Base-by-base conservation (phyloP, 2,113 vertebrate species). In the Pygoscelis adeliae region DNA sequence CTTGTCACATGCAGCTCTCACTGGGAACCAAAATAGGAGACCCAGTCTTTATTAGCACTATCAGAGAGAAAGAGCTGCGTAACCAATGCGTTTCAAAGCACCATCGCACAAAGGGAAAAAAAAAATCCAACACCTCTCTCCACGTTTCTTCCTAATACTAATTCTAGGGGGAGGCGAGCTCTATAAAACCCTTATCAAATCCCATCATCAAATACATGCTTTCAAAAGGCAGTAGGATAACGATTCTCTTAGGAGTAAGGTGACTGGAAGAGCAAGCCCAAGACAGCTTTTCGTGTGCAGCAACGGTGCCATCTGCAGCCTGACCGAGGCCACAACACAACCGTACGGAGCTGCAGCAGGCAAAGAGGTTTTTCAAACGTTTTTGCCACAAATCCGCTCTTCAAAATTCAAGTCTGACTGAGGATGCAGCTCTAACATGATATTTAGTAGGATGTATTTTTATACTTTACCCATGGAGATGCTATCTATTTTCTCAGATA, bases 331-430 rank as follows among this genome's bases (percentile, higher is more conserved):
- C 81, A 72, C 56, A 21, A 8, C 90, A 62, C 36, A 34, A 21
- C 36, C 2, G 1, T 4, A 10, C 1, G 0, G 6, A 65, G 18
- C 6, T 5, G 38, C 26, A 1, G 38, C 0, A 44, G 32, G 21
- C 47, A 5, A 20, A 14, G 7, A 11, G 10, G 9, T 23, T 34
- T 32, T 44, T 29, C 36, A 12, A 5, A 2, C 0, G 5, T 1
- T 70, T 73, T 46, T 30, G n/a, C 32, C 29, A 32, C 23, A 32
- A 30, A 34, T 6, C 29, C 14, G 15, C 66, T 62, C 58, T 38
- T 50, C 66, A 13, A 22, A 67, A 74, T 19, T 50, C 42, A 38
- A 16, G 18, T 5, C 42, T 63, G 40, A 69, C 55, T 1, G 10
- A 84, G 40, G 22, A 50, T 0, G 0, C 55, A 38, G 27, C 21